Percentiles rank a stretch among this genome's conserved stretches.
Evolutionary conservation across 1,140 invertebrate species (phyloP).

Genomic region (Sarcophaga bullata): DNA sequence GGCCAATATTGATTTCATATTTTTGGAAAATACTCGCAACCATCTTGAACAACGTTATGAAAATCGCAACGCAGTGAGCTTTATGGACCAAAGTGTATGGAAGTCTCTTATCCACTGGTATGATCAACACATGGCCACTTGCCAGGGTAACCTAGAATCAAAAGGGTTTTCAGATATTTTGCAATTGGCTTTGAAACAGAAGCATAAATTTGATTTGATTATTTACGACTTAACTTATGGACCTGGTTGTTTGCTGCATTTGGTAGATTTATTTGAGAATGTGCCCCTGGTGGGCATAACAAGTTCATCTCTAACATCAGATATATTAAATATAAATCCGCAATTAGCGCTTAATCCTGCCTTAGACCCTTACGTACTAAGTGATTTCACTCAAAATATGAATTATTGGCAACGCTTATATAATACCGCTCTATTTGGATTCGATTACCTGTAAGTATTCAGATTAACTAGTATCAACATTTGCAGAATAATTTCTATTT

Average conservation of each 20-base stretch:
- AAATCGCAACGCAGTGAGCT: not conserved
- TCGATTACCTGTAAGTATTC: constrained; percentile 21
- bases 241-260: constrained; percentile 28
- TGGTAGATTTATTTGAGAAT: not conserved
- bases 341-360: not conserved
- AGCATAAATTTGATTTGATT: not conserved
- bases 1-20: not conserved
- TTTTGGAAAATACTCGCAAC: not conserved
- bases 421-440: constrained; percentile 16
- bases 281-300: constrained; percentile 6
- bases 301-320: not conserved
- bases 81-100: constrained; percentile 8
- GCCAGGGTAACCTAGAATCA: constrained; percentile 16
- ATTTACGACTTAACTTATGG: constrained; percentile 34
- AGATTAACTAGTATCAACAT: not conserved
- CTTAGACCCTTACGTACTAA: not conserved
- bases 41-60: constrained; percentile 9
- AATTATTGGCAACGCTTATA: constrained; percentile 19
- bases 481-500: not conserved
- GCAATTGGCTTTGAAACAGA: constrained; percentile 9
- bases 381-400: not conserved
- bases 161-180: not conserved
- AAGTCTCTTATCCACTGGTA: constrained; percentile 17
- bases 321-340: not conserved
- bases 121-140: constrained; percentile 28